Percentiles rank a stretch among this genome's conserved stretches.
phyloP scores from a whole-genome alignment of 2,888 invertebrate genomes.

The Latrodectus elegans region DNA sequence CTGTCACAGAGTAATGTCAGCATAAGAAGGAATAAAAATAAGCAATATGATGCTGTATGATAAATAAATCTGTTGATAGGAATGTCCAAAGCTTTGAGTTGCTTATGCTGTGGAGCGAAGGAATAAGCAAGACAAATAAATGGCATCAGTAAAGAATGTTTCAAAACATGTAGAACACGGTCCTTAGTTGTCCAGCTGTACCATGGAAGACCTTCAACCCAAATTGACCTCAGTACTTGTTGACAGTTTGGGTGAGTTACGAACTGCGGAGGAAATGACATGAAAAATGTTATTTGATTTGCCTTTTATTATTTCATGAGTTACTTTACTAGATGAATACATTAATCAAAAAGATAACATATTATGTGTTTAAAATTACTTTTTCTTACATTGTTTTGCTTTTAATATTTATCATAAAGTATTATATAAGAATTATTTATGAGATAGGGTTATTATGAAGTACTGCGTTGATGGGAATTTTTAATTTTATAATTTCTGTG shows the following conservation, averaged over 20 bases:
- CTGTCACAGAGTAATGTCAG: conserved; percentile 57
- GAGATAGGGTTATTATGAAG: no score
- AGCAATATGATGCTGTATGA: conserved; percentile 81
- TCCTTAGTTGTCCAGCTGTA: conserved; percentile 51
- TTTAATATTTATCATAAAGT: no score
- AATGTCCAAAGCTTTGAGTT: conserved; percentile 74
- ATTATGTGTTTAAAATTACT: no score
- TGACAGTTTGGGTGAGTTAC: conserved; percentile 86
- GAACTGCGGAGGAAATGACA: conserved; percentile 77
- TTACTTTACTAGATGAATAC: no score
- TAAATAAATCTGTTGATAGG: conserved; percentile 85
- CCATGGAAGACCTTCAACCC: conserved; percentile 67
- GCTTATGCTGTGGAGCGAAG: conserved; percentile 39
- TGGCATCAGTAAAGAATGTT: conserved; percentile 59
- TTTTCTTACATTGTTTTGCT: no score
- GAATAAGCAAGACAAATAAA: conserved; percentile 48
- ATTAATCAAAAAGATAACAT: no score
- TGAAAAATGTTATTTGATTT: no score
- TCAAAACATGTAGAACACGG: conserved; percentile 50
- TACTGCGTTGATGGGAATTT: no score
- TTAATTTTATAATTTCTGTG: no score
- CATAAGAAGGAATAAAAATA: conserved; percentile 81
- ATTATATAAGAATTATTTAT: no score
- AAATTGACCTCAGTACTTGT: conserved; percentile 75
- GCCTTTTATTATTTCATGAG: no score